Conservation (phyloP, 2,888 invertebrate species). For the Blastobasis lacticolella region DNA sequence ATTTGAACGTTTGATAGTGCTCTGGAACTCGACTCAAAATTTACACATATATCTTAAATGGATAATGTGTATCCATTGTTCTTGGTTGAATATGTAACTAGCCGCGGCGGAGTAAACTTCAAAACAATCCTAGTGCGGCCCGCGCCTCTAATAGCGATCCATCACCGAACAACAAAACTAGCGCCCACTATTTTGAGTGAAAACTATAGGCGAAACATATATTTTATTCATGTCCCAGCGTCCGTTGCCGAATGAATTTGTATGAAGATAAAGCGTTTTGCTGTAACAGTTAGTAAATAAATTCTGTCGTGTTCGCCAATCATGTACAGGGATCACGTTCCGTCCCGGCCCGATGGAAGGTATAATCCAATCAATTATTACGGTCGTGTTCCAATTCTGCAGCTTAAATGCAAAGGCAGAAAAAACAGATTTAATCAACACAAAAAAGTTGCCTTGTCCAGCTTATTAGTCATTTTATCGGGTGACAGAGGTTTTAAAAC, state of each 20-base stretch:
- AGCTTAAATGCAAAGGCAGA: constrained; percentile 40
- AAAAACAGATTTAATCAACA: constrained; percentile 31
- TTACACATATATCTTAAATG: too few species aligned
- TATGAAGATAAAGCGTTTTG: constrained; percentile 52
- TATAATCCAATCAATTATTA: constrained; percentile 69
- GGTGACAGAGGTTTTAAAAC: neutral
- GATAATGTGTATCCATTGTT: too few species aligned
- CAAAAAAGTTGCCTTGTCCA: constrained; percentile 12
- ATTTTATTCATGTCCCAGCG: constrained; percentile 44
- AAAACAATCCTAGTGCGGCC: too few species aligned
- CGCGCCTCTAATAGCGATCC: too few species aligned
- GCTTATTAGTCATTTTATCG: neutral
- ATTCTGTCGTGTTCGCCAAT: constrained; percentile 38
- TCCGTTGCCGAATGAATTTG: constrained; percentile 44
- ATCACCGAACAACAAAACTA: too few species aligned
- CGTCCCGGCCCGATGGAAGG: constrained; percentile 42
- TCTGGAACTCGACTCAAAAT: too few species aligned
- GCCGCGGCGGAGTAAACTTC: too few species aligned
- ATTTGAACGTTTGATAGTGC: too few species aligned
- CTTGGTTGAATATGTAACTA: too few species aligned
- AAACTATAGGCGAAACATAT: constrained; percentile 35
- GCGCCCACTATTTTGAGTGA: neutral
- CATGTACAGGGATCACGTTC: constrained; percentile 61
- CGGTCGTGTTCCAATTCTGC: constrained; percentile 47
- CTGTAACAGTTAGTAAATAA: constrained; percentile 59